Base-by-base conservation (phyloP, 2,888 invertebrate species). In the Tanypteryx hageni region DNA sequence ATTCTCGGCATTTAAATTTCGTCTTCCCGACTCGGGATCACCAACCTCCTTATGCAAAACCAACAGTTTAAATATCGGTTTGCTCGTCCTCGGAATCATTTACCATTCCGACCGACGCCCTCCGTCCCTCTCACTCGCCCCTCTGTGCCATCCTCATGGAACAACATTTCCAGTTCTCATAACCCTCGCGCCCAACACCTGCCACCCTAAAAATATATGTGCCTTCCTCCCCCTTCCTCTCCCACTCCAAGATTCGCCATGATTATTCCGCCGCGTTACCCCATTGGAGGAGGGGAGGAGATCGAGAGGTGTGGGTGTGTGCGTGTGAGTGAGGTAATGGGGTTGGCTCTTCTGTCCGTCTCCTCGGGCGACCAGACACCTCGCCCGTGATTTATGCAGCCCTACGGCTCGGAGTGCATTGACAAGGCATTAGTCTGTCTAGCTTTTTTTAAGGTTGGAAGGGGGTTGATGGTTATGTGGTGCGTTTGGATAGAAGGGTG, bases 391-490 rank as follows among this genome's bases (percentile, higher is more conserved):
- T 83, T 83, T 83, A 83, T 83, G 83, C 83, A 56, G 83, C 57
- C 56, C 83, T 83, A 44, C 56, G n/a, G 83, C 44, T n/a, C 83
- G 56, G 83, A 83, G 83, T 83, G 83, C 57, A 83, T 83, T 83
- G 83, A 83, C 83, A n/a, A 83, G 83, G 57, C 83, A 83, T 83
- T 83, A 83, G 83, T 83, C 83, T 83, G 83, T 57, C 83, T 83
- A n/a, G 56, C 44, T 57, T 44, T 44, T 44, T 44, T 44, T 44
- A 44, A 44, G 44, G 44, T 44, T 44, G 44, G 44, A 44, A 44
- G 44, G 44, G 44, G 44, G 44, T 44, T 44, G 44, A 44, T 44
- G 44, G 44, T 44, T 44, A 44, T 44, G 44, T 44, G 44, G 44
- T 44, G 44, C 5, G 1, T 1, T 44, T 44, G 44, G 44, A 44